These are phyloP conservation scores for Melanaphis sacchari DNA, from an alignment of 1,140 invertebrate genomes.

Conservation along the genomic window DNA sequence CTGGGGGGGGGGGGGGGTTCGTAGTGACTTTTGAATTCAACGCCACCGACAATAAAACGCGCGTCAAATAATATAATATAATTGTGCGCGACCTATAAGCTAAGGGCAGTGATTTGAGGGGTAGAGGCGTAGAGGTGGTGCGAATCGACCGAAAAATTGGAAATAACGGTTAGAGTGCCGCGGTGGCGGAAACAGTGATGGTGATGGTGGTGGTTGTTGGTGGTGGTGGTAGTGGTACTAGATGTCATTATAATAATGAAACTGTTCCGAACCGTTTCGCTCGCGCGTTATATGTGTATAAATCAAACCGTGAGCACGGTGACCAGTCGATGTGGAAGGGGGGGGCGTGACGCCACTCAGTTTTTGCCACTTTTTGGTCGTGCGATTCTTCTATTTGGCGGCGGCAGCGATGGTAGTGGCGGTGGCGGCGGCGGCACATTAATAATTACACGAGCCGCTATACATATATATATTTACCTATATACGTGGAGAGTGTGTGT, in stretches of 20 bases:
- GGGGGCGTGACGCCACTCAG: not conserved
- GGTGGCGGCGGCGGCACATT: not conserved
- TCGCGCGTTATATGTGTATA: not conserved
- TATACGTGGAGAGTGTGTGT: not conserved
- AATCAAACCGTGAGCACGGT: not conserved
- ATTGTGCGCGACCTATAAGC: conserved; percentile 20
- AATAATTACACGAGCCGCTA: not conserved
- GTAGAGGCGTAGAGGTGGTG: not conserved
- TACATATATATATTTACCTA: not conserved
- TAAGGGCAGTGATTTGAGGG: not conserved
- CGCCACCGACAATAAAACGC: conserved; percentile 19
- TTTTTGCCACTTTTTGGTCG: conserved; percentile 26
- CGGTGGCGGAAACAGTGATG: no score
- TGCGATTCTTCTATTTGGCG: conserved; percentile 3
- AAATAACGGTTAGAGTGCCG: not conserved
- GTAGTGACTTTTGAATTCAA: not conserved
- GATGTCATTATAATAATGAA: conserved; percentile 46
- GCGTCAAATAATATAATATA: conserved; percentile 23
- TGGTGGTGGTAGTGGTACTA: no score
- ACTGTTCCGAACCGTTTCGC: conserved; percentile 20
- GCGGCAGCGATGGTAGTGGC: no score
- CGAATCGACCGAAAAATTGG: conserved; percentile 38
- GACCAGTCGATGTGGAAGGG: not conserved
- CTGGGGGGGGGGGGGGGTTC: no score
- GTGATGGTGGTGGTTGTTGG: no score